Evolutionary conservation across 2,888 invertebrate species (phyloP).

Genomic region (Scotopteryx bipunctaria): DNA sequence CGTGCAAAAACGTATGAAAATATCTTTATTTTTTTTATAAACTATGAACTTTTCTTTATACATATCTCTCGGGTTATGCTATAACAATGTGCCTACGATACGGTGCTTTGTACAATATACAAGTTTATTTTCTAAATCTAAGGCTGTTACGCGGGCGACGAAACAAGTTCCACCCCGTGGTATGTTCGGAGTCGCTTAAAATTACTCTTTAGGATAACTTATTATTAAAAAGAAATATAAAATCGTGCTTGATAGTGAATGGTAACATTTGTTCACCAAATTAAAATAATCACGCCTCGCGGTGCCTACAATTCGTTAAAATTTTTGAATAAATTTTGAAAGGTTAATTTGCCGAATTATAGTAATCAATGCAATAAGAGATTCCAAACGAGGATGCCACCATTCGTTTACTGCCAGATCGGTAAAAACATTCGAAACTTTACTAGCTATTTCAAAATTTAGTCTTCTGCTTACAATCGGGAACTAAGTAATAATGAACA

Average conservation of each 20-base stretch:
- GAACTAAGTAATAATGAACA: conserved; percentile 27
- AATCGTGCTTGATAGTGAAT: conserved; percentile 74
- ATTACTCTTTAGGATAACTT: conserved; percentile 60
- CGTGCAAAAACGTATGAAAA: conserved; percentile 84
- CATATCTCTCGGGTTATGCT: conserved; percentile 76
- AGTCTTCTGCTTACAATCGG: conserved; percentile 17
- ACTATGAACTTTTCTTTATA: conserved; percentile 70
- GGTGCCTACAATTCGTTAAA: conserved; percentile 28
- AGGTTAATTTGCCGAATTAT: conserved; percentile 22
- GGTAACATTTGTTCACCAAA: conserved; percentile 82
- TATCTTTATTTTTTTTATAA: conserved; percentile 60
- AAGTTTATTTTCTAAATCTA: conserved; percentile 66
- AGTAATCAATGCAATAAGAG: conserved; percentile 18
- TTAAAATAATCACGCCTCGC: conserved; percentile 48
- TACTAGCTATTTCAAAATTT: conserved; percentile 21
- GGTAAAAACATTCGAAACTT: conserved; percentile 16
- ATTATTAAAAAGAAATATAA: conserved; percentile 65
- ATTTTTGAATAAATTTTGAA: conserved; percentile 17
- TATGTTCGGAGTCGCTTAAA: conserved; percentile 40
- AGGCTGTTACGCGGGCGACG: conserved; percentile 45
- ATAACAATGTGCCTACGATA: conserved; percentile 78
- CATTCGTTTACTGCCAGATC: neutral
- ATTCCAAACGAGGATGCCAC: conserved; percentile 22
- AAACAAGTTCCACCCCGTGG: conserved; percentile 35
- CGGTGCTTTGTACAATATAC: conserved; percentile 79